Percentiles rank a stretch among this genome's conserved stretches.
Evolutionary conservation across 2,888 invertebrate species (phyloP).

Genomic region (Uropetala carovei): DNA sequence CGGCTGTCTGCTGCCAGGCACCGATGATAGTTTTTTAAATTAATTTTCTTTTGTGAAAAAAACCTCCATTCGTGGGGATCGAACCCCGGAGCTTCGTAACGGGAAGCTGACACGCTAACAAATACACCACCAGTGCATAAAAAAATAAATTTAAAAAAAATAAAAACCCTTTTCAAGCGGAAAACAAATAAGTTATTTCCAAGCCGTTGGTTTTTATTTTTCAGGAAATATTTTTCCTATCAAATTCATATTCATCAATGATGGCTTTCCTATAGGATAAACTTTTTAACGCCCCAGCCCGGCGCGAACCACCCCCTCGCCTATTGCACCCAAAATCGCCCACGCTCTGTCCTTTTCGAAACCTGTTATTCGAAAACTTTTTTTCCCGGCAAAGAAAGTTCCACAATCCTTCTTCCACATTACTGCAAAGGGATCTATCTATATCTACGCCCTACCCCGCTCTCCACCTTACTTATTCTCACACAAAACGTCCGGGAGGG

Average conservation of each 20-base stretch:
- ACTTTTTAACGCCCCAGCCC: background rate
- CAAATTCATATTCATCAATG: background rate
- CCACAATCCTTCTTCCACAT: background rate
- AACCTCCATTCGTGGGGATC: too few relatives aligned
- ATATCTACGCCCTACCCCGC: background rate
- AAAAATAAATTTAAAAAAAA: too few relatives aligned
- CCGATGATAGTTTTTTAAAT: too few relatives aligned
- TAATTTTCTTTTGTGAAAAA: too few relatives aligned
- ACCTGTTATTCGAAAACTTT: background rate
- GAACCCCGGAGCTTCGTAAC: too few relatives aligned
- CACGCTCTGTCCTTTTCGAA: background rate
- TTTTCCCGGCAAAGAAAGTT: slow-evolving; percentile 5
- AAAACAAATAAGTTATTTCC: background rate
- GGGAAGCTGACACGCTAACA: too few relatives aligned
- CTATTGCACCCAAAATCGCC: background rate
- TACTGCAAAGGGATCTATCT: background rate
- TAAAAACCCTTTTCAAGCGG: too few relatives aligned
- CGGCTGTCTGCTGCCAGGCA: too few relatives aligned
- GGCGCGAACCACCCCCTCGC: background rate
- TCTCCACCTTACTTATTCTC: background rate
- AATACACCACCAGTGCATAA: too few relatives aligned
- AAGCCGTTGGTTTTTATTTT: background rate
- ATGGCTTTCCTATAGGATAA: background rate
- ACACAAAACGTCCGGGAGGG: background rate
- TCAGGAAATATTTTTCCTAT: background rate